A percentile compares a stretch with the other conserved stretches of the same genome.
phyloP scores from a whole-genome alignment of 2,797 vertebrate species.

The Gymnothorax reevesii region DNA sequence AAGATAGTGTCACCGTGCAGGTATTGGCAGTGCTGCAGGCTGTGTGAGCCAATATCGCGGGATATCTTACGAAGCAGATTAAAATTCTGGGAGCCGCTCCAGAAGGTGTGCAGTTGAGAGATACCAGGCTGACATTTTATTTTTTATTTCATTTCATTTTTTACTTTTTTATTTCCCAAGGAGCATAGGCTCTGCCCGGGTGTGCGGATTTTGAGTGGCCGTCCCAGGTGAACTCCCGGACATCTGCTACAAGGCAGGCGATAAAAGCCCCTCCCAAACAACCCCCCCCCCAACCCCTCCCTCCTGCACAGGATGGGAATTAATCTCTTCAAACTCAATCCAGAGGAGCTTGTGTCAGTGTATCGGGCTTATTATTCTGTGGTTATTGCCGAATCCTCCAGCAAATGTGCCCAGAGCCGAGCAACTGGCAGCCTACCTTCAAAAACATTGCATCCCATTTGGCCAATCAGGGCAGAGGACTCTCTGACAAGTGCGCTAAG shows the following conservation, averaged over 20 bases:
- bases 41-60: neutral
- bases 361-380: neutral
- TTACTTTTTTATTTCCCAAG: neutral
- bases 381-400: neutral
- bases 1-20: neutral
- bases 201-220: neutral
- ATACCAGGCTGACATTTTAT: slow-evolving; percentile 22
- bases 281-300: neutral
- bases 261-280: neutral
- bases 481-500: neutral
- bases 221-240: slow-evolving; percentile 2
- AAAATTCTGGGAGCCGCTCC: neutral
- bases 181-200: neutral
- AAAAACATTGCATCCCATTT: neutral
- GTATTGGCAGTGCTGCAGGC: neutral
- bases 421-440: neutral
- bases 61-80: neutral
- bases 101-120: neutral
- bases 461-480: neutral
- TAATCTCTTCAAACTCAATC: slow-evolving; percentile 1
- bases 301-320: neutral
- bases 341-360: slow-evolving; percentile 11
- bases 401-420: too few species aligned
- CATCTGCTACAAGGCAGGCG: slow-evolving; percentile 26
- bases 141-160: neutral